A percentile compares a stretch with the other conserved stretches of the same genome.
These are phyloP conservation scores for Cirrhinus molitorella DNA, from an alignment of 2,797 vertebrate genomes.

Conservation along the genomic window DNA sequence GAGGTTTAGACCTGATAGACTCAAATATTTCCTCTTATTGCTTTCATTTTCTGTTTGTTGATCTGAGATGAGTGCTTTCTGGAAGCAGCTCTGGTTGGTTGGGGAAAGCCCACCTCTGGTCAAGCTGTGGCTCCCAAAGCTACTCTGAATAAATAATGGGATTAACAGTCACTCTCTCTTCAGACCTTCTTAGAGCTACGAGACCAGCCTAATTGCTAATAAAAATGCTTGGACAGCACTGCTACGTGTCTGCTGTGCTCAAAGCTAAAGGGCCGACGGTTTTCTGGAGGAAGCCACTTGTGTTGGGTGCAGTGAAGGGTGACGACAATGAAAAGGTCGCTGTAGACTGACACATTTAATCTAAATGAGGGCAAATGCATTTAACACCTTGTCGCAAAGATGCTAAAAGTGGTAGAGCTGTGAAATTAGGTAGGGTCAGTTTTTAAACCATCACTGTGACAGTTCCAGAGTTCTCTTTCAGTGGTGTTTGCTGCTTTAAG, in stretches of 20 bases:
- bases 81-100: background rate
- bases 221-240: constrained; percentile 30
- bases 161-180: constrained; percentile 35
- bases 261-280: constrained; percentile 1
- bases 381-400: constrained; percentile 25
- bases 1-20: background rate
- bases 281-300: constrained; percentile 18
- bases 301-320: constrained; percentile 13
- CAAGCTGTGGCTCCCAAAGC: constrained; percentile 20
- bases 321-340: constrained; percentile 5
- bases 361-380: constrained; percentile 11
- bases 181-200: constrained; percentile 3
- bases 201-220: constrained; percentile 28
- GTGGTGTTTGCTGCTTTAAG: background rate
- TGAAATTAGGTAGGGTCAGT: background rate
- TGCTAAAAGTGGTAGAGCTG: constrained; percentile 20
- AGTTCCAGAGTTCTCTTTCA: background rate
- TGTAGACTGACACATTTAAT: constrained; percentile 21
- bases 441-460: background rate
- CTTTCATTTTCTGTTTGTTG: background rate
- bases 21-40: background rate
- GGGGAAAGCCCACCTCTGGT: constrained; percentile 30
- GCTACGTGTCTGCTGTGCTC: background rate
- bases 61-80: background rate
- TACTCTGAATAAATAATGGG: constrained; percentile 40